Conservation (phyloP, 2,888 invertebrate species). For the Geotrupes spiniger region DNA sequence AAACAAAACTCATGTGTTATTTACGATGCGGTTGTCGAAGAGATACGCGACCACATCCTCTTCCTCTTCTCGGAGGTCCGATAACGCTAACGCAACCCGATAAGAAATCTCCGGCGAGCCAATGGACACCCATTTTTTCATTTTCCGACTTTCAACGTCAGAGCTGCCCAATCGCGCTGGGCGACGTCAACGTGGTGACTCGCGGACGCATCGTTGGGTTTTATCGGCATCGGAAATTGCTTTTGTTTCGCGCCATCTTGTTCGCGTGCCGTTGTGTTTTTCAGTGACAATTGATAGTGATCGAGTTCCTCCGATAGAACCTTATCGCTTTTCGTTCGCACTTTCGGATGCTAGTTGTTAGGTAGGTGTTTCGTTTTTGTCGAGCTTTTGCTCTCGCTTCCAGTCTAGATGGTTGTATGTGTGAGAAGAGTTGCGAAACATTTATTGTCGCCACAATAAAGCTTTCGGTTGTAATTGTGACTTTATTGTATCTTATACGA, state of each 20-base stretch:
- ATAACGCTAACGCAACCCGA: constrained; percentile 22
- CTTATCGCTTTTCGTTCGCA: constrained; percentile 2
- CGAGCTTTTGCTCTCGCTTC: neutral
- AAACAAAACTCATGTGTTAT: too few relatives aligned
- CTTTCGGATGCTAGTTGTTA: neutral
- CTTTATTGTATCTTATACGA: too few relatives aligned
- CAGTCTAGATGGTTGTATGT: neutral
- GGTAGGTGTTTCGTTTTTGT: neutral
- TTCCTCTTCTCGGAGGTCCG: constrained; percentile 27
- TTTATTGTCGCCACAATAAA: too few relatives aligned
- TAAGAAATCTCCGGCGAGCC: constrained; percentile 28
- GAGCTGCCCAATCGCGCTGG: neutral
- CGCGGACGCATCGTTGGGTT: neutral
- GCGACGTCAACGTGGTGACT: neutral
- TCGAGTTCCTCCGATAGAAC: constrained; percentile 7
- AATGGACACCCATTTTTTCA: constrained; percentile 28
- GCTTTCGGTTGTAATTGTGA: too few relatives aligned
- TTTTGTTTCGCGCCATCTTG: neutral
- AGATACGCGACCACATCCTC: constrained; percentile 30
- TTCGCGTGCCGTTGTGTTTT: neutral
- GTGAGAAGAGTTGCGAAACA: neutral
- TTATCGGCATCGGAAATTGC: constrained; percentile 5
- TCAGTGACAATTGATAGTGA: too few relatives aligned
- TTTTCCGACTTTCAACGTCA: constrained; percentile 15
- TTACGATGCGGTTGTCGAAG: constrained; percentile 22